phyloP scores from a whole-genome alignment of 2,113 vertebrate species.

The Callocephalon fimbriatum region DNA sequence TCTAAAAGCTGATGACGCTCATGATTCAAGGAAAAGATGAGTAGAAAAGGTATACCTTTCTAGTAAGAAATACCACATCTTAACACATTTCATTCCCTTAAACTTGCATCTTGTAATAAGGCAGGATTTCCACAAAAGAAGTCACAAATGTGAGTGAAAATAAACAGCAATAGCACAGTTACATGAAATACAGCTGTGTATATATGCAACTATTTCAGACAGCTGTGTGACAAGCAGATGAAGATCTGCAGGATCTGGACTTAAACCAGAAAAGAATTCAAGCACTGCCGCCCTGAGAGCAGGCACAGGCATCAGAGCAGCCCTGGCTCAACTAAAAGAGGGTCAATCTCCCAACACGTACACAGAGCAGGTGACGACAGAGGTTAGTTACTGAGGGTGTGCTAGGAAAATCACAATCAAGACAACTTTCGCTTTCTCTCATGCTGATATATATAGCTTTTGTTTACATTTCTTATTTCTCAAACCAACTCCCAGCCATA shows the following conservation, averaged over 20 bases:
- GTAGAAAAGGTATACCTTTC: not conserved
- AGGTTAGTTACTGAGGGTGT: not conserved
- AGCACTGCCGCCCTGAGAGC: fast-evolving
- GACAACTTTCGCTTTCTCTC: not conserved
- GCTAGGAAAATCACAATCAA: not conserved
- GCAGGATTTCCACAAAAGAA: not conserved
- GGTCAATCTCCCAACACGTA: not conserved
- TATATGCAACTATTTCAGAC: not conserved
- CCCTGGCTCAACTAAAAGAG: not conserved
- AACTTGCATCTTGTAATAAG: not conserved
- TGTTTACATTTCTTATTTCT: conserved; percentile 16
- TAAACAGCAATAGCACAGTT: not conserved
- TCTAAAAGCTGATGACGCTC: not conserved
- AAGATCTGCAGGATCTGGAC: not conserved
- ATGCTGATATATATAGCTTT: not conserved
- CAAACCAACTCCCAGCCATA: not conserved
- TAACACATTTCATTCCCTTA: not conserved
- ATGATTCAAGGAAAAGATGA: not conserved
- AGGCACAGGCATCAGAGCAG: fast-evolving
- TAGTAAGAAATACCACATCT: not conserved
- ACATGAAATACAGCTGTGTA: not conserved
- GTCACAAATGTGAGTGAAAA: not conserved
- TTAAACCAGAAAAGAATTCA: not conserved
- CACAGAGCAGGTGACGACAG: not conserved
- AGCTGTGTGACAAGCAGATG: not conserved